phyloP scores from a whole-genome alignment of 2,113 vertebrate species.

The Galeopterus variegatus region DNA sequence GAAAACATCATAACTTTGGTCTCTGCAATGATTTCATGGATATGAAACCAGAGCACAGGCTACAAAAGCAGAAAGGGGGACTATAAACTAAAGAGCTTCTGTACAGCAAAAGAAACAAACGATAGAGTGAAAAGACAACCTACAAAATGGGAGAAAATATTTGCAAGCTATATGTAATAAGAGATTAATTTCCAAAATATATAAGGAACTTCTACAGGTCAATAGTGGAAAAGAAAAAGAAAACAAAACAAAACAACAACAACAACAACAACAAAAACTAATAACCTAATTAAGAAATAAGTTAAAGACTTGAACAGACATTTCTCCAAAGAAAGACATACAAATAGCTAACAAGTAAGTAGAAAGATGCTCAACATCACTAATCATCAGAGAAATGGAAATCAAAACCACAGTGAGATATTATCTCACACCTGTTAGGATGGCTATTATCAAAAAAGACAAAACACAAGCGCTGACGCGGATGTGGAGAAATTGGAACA shows the following conservation, averaged over 20 bases:
- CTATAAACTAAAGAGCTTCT: not conserved
- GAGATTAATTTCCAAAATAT: not conserved
- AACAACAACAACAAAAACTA: not conserved
- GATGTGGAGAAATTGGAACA: not conserved
- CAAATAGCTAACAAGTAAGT: not conserved
- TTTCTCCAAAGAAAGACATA: not conserved
- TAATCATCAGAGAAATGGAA: not conserved
- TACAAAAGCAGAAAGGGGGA: not conserved
- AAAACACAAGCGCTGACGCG: not conserved
- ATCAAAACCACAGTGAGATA: not conserved
- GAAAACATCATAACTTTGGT: not conserved
- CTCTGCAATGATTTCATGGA: not conserved
- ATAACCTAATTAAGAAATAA: not conserved
- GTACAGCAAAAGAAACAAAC: not conserved
- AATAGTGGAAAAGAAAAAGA: not conserved
- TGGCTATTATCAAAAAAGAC: not conserved
- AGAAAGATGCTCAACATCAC: not conserved
- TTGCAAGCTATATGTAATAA: not conserved
- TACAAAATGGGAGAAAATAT: not conserved
- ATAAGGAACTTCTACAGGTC: not conserved
- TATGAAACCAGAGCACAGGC: not conserved
- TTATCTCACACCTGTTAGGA: not conserved
- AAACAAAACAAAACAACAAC: no score
- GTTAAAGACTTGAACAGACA: not conserved
- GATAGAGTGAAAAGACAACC: not conserved